Evolutionary conservation across 1,140 invertebrate species (phyloP).

Genomic region (Scaptomyza pallida): DNA sequence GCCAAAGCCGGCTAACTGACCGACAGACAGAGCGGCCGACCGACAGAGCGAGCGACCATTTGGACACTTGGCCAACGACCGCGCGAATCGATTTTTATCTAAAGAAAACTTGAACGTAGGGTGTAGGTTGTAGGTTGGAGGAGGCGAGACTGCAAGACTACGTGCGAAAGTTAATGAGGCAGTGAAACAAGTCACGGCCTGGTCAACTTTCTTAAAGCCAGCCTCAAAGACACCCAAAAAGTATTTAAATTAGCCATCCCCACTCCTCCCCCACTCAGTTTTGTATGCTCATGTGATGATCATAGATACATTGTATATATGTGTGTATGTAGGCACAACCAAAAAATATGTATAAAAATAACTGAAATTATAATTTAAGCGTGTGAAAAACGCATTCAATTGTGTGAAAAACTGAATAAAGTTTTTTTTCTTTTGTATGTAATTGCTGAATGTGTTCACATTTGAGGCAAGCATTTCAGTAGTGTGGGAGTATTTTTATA

Average conservation of each 20-base stretch:
- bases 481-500: constrained; percentile 26
- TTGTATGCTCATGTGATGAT: constrained; percentile 78
- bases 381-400: constrained; percentile 78
- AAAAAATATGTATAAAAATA: constrained; percentile 57
- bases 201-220: constrained; percentile 76
- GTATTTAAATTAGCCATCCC: constrained; percentile 74
- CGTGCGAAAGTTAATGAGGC: constrained; percentile 80
- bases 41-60: constrained; percentile 15
- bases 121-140: not conserved
- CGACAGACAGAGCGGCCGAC: too few species aligned
- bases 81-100: constrained; percentile 81
- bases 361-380: constrained; percentile 81
- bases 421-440: constrained; percentile 60
- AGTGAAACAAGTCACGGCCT: constrained; percentile 67
- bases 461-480: constrained; percentile 35
- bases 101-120: constrained; percentile 16
- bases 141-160: constrained; percentile 38
- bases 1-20: too few species aligned
- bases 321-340: constrained; percentile 19
- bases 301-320: constrained; percentile 16
- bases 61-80: constrained; percentile 74
- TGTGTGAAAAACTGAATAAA: constrained; percentile 70
- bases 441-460: constrained; percentile 70
- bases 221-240: constrained; percentile 27
- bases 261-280: constrained; percentile 19